Evolutionary conservation across 2,888 invertebrate species (phyloP).

Genomic region (Amphipoea lucens): DNA sequence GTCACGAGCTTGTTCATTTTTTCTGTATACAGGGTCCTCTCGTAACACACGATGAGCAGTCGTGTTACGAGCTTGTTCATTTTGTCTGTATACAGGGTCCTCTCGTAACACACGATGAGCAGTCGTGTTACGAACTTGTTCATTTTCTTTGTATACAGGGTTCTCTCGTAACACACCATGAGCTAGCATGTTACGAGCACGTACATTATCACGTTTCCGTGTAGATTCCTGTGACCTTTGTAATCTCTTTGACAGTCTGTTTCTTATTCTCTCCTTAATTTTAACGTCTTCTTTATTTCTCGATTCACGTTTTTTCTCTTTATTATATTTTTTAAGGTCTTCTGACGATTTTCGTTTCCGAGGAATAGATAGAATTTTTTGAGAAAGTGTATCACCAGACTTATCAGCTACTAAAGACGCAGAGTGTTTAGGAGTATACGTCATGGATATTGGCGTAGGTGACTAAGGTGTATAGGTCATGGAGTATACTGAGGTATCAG

Average conservation of each 20-base stretch:
- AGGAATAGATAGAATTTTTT: not conserved
- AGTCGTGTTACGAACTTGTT: too few species aligned
- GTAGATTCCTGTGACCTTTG: not conserved
- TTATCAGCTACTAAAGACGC: not conserved
- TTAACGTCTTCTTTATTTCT: slow-evolving; percentile 2
- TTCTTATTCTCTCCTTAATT: slow-evolving; percentile 5
- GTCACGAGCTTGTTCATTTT: too few species aligned
- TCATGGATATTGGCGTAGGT: not conserved
- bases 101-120: too few species aligned
- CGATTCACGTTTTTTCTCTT: not conserved
- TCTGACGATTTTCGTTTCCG: slow-evolving; percentile 1
- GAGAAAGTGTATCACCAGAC: not conserved
- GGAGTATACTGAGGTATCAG: not conserved
- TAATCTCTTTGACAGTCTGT: slow-evolving; percentile 6
- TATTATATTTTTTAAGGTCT: not conserved
- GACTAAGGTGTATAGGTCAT: not conserved
- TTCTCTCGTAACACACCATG: too few species aligned
- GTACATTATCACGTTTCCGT: not conserved
- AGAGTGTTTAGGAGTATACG: not conserved
- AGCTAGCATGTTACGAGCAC: not conserved
- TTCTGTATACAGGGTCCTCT: too few species aligned
- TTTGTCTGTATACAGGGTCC: too few species aligned
- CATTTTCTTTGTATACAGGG: too few species aligned
- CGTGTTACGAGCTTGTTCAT: too few species aligned
- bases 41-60: too few species aligned